phyloP scores from a whole-genome alignment of 2,797 vertebrate genomes.

The Gobio occitaniae region DNA sequence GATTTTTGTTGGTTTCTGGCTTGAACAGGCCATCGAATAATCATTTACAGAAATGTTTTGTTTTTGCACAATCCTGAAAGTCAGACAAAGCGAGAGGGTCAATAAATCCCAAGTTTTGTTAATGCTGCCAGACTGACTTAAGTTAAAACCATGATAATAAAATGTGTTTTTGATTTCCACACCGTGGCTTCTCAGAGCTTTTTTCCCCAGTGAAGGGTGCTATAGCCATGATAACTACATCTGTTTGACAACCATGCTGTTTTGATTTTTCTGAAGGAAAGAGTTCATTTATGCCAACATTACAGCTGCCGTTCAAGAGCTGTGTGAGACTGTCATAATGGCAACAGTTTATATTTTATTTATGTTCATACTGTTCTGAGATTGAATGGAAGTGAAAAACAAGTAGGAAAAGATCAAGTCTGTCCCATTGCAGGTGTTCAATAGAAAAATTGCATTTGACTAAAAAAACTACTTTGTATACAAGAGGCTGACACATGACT shows the following conservation, averaged over 20 bases:
- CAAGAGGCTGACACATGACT: constrained; percentile 59
- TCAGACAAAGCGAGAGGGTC: background rate
- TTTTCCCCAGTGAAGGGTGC: background rate
- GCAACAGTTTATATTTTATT: background rate
- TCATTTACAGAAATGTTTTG: background rate
- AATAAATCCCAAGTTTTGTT: too few relatives aligned
- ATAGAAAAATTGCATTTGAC: background rate
- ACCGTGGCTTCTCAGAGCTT: background rate
- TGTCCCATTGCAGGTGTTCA: background rate
- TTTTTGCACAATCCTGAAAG: background rate
- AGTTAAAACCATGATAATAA: background rate
- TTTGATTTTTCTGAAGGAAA: background rate
- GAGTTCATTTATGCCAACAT: background rate
- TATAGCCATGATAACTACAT: background rate
- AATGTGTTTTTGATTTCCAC: background rate
- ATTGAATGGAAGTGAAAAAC: background rate
- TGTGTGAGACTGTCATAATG: background rate
- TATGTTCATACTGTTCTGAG: background rate
- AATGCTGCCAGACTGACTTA: background rate
- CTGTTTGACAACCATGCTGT: background rate
- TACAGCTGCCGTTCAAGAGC: background rate
- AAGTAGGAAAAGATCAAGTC: background rate
- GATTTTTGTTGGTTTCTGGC: background rate
- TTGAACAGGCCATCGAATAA: background rate
- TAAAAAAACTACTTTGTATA: constrained; percentile 8